Evolutionary conservation across 2,797 vertebrate genomes (phyloP).

Genomic region (Pyrrhura leucotis): DNA sequence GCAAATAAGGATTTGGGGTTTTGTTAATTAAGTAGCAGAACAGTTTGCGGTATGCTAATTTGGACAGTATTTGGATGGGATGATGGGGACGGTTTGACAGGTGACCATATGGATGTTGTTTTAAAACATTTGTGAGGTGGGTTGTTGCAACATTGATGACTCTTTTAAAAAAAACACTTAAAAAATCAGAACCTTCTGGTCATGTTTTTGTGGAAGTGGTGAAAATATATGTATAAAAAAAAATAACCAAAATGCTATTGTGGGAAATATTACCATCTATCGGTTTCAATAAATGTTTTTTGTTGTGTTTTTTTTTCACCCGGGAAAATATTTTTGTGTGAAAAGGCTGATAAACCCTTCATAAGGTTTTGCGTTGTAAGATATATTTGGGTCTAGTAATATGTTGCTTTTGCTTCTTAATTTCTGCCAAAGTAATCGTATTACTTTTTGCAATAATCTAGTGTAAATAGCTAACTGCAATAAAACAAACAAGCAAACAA

Average conservation of each 20-base stretch:
- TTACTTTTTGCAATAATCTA: background rate
- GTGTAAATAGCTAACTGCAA: background rate
- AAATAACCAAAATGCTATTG: background rate
- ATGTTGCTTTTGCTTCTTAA: background rate
- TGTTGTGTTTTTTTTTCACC: background rate
- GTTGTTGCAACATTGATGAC: background rate
- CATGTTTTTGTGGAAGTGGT: background rate
- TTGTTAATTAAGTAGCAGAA: background rate
- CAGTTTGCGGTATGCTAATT: background rate
- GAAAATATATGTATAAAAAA: background rate
- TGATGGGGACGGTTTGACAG: background rate
- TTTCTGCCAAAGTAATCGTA: background rate
- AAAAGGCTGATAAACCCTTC: background rate
- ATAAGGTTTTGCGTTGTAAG: background rate
- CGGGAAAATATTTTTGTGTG: background rate
- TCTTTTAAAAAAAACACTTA: background rate
- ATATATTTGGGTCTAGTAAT: background rate
- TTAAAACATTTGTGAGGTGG: background rate
- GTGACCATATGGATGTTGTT: background rate
- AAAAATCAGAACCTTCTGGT: background rate
- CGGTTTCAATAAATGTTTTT: background rate
- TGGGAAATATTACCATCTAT: background rate
- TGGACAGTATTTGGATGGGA: background rate
- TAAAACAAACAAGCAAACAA: background rate
- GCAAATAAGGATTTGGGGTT: background rate